Evolutionary conservation across 2,113 vertebrate species (phyloP), one percentile per base, ranked within the genome.

Genomic region (Lynx canadensis): DNA sequence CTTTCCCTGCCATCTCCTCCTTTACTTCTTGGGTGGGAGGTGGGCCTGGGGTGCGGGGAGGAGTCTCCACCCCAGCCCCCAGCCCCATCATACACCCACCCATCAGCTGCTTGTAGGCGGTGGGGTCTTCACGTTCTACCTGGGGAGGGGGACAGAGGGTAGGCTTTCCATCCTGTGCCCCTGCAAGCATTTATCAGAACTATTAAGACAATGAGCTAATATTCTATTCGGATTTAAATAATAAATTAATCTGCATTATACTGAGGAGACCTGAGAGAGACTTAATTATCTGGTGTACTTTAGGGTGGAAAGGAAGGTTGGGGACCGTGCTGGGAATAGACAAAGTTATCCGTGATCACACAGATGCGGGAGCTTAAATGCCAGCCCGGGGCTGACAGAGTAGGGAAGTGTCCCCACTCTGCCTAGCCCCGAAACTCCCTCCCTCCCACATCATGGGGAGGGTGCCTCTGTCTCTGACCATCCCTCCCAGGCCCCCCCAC

Each of bases 151-250:
- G 80, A 9, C 16, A 79, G 36, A 55, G 38, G 55, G 92, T 23
- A 91, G 23, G 68, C 45, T 84, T 93, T 78, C 84, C 52, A 82
- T 88, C 92, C 33, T n/a, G 6, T 38, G 25, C 45, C 73, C 36
- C 66, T 27, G 31, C n/a, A 65, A 81, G 83, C 94, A 94, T 96
- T 97, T 97, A 97, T 97, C 92, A 97, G 86, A 97, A 95, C 97
- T 93, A 80, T 91, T 97, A 93, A 97, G 94, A 97, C 97, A 97
- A 98, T 97, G 66, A 96, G 96, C 98, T 98, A 98, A 98, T 98
- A 98, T 98, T 98, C 97, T 97, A 97, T 97, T 98, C 98, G 98
- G 97, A 98, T 97, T 97, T 98, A 97, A 91, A 98, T 98, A 98
- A 98, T 98, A 98, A 98, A 97, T 98, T 98, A 98, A 98, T 97